Percentiles rank a stretch among this genome's conserved stretches.
These are phyloP conservation scores for Sternotherus odoratus DNA, from an alignment of 2,797 vertebrate species.

Conservation along the genomic window DNA sequence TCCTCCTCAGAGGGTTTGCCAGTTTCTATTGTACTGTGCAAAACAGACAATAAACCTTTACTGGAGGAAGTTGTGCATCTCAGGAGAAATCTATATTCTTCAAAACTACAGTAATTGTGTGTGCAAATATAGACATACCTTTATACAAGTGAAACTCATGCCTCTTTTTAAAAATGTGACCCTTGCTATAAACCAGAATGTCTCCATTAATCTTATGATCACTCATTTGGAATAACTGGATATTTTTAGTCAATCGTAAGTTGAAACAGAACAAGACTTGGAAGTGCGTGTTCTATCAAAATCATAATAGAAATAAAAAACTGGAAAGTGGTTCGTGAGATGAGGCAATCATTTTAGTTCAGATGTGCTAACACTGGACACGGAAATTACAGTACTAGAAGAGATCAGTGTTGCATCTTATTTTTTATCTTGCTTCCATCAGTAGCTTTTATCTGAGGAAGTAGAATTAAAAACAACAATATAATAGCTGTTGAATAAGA, in stretches of 20 bases:
- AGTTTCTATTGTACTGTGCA: not conserved
- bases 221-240: not conserved
- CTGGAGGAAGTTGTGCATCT: conserved; percentile 6
- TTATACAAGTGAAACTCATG: conserved; percentile 25
- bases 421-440: conserved; percentile 30
- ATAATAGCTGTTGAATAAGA: not conserved
- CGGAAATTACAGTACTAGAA: not conserved
- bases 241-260: not conserved
- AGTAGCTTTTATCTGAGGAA: not conserved
- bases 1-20: not conserved
- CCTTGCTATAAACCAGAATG: too few species aligned
- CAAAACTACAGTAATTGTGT: not conserved
- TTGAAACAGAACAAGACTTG: not conserved
- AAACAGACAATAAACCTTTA: conserved; percentile 7
- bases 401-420: not conserved
- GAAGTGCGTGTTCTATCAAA: not conserved
- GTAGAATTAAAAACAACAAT: not conserved
- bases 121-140: not conserved
- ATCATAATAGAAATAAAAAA: not conserved
- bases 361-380: not conserved
- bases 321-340: not conserved
- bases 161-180: not conserved
- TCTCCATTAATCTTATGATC: not conserved
- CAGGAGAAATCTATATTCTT: not conserved
- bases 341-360: not conserved